Evolutionary conservation across 2,888 invertebrate species (phyloP), one percentile per base, ranked within the genome.

Genomic region (Dioctria rufipes): DNA sequence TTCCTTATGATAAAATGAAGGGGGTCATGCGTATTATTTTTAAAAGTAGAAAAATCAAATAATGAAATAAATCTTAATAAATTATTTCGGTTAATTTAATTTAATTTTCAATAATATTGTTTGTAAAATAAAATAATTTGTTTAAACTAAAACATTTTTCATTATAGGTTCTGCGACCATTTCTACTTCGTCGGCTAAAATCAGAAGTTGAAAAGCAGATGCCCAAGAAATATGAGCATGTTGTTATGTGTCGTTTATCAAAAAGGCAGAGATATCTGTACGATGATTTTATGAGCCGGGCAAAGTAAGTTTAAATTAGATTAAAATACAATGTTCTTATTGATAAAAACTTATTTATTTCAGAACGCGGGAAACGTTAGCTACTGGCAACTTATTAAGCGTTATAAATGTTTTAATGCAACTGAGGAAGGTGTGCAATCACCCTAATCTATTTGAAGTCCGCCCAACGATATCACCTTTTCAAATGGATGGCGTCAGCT

Each of bases 201-300:
- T 93, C 92, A 80, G 98, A 98, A 91, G 98, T 98, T 81, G 98
- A 98, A 90, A 97, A 98, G 86, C 98, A 99, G 91, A 93, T 99
- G 93, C 98, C 98, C 82, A 94, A 94, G 88, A 99, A 99, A 90
- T 97, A 95, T 89, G 98, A 99, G 89, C 98, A 98, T 90, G 94
- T 98, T 84, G 92, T 98, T 40, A 93, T 96, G 93, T 98, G 98
- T 87, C 92, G 96, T 73, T 91, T 99, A 84, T 97, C 99, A 54
- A 98, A 98, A 90, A 92, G 99, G 54, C 99, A 99, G 90, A 93
- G 99, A 83, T 98, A 93, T 91, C 92, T 99, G 81, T 99, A 99
- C 90, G 99, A 99, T 90, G 99, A 99, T 90, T 99, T 99, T 90
- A 99, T 99, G 98, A 95, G 97, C 78, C 93, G 97, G 86, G 94